A percentile compares a stretch with the other conserved stretches of the same genome.
phyloP scores from a whole-genome alignment of 1,140 invertebrate genomes.

The Drosophila subobscura region DNA sequence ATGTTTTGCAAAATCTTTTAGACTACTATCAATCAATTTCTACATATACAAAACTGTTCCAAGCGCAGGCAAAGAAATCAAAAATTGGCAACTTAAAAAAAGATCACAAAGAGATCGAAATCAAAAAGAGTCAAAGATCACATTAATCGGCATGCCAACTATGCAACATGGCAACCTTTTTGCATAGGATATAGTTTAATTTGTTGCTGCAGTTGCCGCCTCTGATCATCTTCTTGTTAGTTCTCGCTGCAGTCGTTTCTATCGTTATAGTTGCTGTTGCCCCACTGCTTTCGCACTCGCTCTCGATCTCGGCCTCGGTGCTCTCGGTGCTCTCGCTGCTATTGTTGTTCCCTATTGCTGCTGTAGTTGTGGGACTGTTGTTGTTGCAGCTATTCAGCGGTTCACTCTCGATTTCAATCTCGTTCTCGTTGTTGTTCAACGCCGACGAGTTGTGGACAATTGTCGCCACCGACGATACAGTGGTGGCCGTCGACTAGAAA shows the following conservation, averaged over 20 bases:
- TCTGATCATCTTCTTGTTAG: too few relatives aligned
- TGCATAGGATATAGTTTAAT: constrained; percentile 76
- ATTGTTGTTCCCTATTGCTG: constrained; percentile 31
- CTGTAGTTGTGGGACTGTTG: constrained; percentile 6
- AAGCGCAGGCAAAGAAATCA: constrained; percentile 68
- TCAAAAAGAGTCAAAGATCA: constrained; percentile 26
- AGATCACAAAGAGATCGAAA: constrained; percentile 55
- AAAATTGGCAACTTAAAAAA: constrained; percentile 31
- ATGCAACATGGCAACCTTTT: constrained; percentile 76
- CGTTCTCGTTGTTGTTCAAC: constrained; percentile 58
- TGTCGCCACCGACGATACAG: constrained; percentile 38
- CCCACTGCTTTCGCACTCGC: constrained; percentile 8
- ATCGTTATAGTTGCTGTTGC: constrained; percentile 9
- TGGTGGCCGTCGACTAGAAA: constrained; percentile 69
- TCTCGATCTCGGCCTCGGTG: constrained; percentile 10
- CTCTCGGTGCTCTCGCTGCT: constrained; percentile 33
- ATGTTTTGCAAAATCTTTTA: too few relatives aligned
- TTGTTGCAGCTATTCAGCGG: constrained; percentile 40
- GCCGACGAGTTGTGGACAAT: constrained; percentile 56
- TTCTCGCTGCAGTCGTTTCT: constrained; percentile 9
- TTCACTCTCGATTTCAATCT: constrained; percentile 33
- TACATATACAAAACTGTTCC: constrained; percentile 69
- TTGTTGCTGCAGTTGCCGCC: constrained; percentile 54
- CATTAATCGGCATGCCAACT: constrained; percentile 68
- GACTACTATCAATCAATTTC: constrained; percentile 4